Evolutionary conservation across 2,888 invertebrate genomes (phyloP), one percentile per base, ranked within the genome.

Genomic region (Brachyptera risi): DNA sequence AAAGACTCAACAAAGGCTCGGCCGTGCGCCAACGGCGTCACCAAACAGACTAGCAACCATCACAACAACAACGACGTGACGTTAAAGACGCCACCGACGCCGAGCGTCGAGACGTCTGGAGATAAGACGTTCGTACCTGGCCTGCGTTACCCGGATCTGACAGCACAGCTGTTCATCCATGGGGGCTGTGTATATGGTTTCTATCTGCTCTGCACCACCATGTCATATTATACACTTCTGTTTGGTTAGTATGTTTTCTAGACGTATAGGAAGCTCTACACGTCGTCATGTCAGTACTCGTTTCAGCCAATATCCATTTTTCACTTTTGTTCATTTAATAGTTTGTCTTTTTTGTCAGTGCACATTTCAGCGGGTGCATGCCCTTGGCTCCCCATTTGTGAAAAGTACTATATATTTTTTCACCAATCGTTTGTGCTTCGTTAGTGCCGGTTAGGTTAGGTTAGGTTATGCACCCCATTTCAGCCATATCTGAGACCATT

Each of bases 161-260:
- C 75, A 15, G 90, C 81, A 19, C 90, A 90, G 76, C 68, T 85
- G 63, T 83, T 83, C 67, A 78, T 90, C 69, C 90, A 90, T 74
- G 72, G 72, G 61, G 88, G 88, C 31, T 82, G 83, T 65, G 67
- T 88, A 38, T 89, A 88, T 71, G 90, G 89, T 65, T 65, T 88
- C 40, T 87, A 80, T 74, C 79, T 88, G 70, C 78, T 86, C 59
- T 70, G 86, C 65, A 81, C 81, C 38, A 71, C 76, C 27, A 83
- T 83, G 26, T 86, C 80, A 71, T 71, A 86, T 65, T 78, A 80
- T 67, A 90, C 90, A 60, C 74, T 78, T 65, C 69, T 89, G 63
- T 90, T 88, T 82, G 86, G 90, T 90, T 77, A 83, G 88, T 83
- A 62, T 5, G 11, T 5, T 7, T 31, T 7, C 11, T 31, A 31